These are phyloP conservation scores for Leptobrachium leishanense DNA, from an alignment of 2,113 vertebrate genomes.

Conservation along the genomic window DNA sequence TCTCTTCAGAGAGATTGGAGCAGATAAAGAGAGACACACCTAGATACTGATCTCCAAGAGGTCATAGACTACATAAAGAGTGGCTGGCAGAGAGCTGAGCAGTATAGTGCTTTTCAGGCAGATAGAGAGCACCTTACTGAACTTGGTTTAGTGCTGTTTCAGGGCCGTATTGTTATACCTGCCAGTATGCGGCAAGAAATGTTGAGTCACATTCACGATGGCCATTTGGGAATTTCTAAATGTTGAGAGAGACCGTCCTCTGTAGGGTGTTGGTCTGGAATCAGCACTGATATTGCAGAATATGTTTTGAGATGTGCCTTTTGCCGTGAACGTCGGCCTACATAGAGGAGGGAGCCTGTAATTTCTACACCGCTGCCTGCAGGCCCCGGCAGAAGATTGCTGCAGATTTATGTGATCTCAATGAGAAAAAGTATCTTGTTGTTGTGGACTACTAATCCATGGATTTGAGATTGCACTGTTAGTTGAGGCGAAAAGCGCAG, in stretches of 20 bases:
- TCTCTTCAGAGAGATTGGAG: too few species aligned
- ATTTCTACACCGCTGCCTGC: constrained; percentile 14
- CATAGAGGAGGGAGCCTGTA: constrained; percentile 26
- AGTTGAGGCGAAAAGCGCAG: background rate
- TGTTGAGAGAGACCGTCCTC: background rate
- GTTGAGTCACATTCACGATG: background rate
- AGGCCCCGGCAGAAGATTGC: constrained; percentile 16
- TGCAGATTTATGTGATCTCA: constrained; percentile 31
- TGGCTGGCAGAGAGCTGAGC: background rate
- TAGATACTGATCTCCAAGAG: constrained; percentile 10
- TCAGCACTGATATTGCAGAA: constrained; percentile 1
- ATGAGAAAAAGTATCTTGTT: too few species aligned
- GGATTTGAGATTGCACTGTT: background rate
- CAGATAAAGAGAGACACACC: background rate
- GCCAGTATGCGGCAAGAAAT: background rate
- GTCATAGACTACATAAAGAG: background rate
- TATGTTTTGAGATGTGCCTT: constrained; percentile 9
- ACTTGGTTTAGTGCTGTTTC: constrained; percentile 1
- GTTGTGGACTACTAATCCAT: background rate
- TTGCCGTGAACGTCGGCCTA: constrained; percentile 12
- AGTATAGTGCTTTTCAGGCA: background rate
- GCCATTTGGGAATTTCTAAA: constrained; percentile 1
- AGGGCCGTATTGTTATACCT: background rate
- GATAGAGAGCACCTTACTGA: background rate
- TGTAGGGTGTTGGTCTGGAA: background rate